phyloP scores from a whole-genome alignment of 2,797 vertebrate species.

The Muscicapa comitata region DNA sequence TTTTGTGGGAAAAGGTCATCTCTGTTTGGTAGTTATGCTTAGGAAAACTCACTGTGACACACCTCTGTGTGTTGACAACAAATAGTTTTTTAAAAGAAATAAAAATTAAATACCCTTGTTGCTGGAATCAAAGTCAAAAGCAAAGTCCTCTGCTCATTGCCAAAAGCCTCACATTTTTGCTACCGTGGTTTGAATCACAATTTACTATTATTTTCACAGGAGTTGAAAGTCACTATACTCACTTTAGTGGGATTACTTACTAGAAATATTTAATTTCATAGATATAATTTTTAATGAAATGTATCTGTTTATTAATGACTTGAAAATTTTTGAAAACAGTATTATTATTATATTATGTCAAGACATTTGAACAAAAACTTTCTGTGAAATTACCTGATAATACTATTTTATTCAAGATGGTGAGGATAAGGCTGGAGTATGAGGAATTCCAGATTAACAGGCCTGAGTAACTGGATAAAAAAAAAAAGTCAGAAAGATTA shows the following conservation, averaged over 20 bases:
- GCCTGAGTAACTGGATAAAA: neutral
- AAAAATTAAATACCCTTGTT: neutral
- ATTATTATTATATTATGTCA: neutral
- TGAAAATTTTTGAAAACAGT: neutral
- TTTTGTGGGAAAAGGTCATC: neutral
- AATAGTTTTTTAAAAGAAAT: neutral
- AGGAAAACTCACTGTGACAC: neutral
- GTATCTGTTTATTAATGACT: neutral
- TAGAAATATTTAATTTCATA: neutral
- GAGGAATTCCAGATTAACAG: neutral
- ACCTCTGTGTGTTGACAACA: neutral
- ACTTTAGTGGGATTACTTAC: neutral
- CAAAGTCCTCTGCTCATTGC: neutral
- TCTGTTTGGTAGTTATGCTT: neutral
- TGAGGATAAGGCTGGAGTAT: neutral
- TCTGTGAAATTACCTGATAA: neutral
- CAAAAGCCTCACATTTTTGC: neutral
- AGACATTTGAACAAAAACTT: neutral
- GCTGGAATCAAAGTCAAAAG: neutral
- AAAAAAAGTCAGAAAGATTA: neutral
- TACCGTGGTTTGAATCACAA: neutral
- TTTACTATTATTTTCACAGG: neutral
- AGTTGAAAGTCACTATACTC: neutral
- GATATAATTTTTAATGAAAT: neutral
- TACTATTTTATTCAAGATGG: neutral